Evolutionary conservation across 2,797 vertebrate species (phyloP), one percentile per base, ranked within the genome.

Genomic region (Hippoglossus hippoglossus): DNA sequence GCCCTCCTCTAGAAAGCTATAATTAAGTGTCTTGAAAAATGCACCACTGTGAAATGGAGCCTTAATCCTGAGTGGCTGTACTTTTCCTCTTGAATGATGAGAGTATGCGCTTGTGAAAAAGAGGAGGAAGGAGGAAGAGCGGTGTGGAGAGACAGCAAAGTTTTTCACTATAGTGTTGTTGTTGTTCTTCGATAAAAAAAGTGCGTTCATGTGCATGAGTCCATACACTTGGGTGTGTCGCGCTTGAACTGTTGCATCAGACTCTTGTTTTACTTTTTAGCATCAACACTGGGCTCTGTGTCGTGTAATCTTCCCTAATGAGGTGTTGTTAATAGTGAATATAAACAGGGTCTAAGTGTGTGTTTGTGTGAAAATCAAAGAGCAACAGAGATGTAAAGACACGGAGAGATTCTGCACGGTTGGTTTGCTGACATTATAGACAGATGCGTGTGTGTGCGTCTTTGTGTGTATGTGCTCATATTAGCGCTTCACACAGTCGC

Each of bases 1-100:
- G 87, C 79, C 75, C 89, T 92, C 89, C 83, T 91, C 90, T 88
- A 92, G 90, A 92, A 95, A 90, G 90, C 93, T 93, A 93, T 94
- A 95, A 95, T 95, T 95, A 94, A 93, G 91, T 91, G 93, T 94
- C 93, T 94, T 93, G 91, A 94, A 94, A 95, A 94, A 94, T 90
- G 91, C 92, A 94, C 87, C 91, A 89, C 94, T 94, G 93, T 93
- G 93, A 94, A 94, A 95, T 92, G 88, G 93, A 94, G 91, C 88
- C 90, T 80, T 89, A 89, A 94, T 94, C 91, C 91, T 64, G 55
- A 92, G 91, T 90, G 90, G 89, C 89, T 90, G 87, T 91, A 90
- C 87, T 93, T 93, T 93, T 94, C 92, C 92, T 92, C 89, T 79
- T 88, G 82, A 84, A 74, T 73, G 87, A 89, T 82, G 88, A 93